phyloP scores from a whole-genome alignment of 64 coral and sea anemone genomes.

The Montipora sp. region DNA sequence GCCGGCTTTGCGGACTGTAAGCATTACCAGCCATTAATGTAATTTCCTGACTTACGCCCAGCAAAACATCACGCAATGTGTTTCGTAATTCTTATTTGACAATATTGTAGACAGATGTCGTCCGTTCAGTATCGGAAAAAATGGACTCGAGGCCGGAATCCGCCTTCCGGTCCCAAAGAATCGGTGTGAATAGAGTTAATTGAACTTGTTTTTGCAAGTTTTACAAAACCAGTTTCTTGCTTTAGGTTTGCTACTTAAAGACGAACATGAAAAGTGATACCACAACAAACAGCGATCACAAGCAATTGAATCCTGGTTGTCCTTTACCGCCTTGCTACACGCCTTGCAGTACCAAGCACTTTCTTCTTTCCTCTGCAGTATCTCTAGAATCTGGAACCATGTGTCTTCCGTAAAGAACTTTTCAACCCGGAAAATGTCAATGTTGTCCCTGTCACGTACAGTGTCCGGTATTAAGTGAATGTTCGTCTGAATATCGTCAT shows the following conservation, averaged over 20 bases:
- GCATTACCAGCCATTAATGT: background rate
- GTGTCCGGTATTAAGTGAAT: constrained; percentile 45
- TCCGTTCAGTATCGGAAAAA: background rate
- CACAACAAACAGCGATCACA: constrained; percentile 49
- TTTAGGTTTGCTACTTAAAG: constrained; percentile 46
- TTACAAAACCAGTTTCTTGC: constrained; percentile 67
- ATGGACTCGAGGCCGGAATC: background rate
- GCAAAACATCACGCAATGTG: background rate
- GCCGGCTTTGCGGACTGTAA: background rate
- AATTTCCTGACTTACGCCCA: background rate
- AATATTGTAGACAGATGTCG: background rate
- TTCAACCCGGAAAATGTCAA: constrained; percentile 53
- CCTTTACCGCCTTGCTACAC: constrained; percentile 22
- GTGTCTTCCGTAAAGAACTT: constrained; percentile 35
- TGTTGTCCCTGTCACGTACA: constrained; percentile 50
- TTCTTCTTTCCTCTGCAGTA: constrained; percentile 34
- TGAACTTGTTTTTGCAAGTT: constrained; percentile 33
- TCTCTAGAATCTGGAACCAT: constrained; percentile 14
- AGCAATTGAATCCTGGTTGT: constrained; percentile 17
- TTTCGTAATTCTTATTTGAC: background rate
- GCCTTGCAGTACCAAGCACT: background rate
- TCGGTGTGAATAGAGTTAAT: background rate
- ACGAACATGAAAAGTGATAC: constrained; percentile 55
- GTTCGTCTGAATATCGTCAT: constrained; percentile 8
- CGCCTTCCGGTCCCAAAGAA: background rate